These are phyloP conservation scores for Nematolebias whitei DNA, from an alignment of 2,113 vertebrate genomes.

Conservation along the genomic window DNA sequence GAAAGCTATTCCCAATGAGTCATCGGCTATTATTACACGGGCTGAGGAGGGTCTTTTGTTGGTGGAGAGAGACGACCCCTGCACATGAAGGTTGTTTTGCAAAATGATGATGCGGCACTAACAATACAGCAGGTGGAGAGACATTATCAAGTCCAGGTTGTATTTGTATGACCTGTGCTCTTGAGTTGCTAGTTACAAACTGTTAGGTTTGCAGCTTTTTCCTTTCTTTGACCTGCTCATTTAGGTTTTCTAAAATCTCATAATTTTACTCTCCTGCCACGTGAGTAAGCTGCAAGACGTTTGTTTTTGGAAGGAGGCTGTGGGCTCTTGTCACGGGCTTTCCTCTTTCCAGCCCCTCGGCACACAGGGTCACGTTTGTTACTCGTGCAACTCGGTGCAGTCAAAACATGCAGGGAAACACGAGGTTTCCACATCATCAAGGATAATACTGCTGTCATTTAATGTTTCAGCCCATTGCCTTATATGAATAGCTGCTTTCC, in stretches of 20 bases:
- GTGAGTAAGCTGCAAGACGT: constrained; percentile 5
- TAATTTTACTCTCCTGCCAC: constrained; percentile 18
- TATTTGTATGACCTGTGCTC: neutral
- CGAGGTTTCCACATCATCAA: constrained; percentile 51
- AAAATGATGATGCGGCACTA: constrained; percentile 6
- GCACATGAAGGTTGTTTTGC: constrained; percentile 3
- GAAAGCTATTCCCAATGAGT: constrained; percentile 45
- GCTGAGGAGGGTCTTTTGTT: constrained; percentile 10
- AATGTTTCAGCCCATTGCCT: constrained; percentile 23
- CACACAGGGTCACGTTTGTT: constrained; percentile 49
- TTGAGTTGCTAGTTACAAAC: neutral
- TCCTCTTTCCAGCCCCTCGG: constrained; percentile 42
- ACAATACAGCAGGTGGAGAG: constrained; percentile 8
- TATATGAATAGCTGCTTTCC: constrained; percentile 28
- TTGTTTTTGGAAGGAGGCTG: constrained; percentile 53
- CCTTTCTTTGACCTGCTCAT: neutral
- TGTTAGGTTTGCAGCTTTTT: neutral
- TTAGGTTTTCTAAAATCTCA: neutral
- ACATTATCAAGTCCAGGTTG: neutral
- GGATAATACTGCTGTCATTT: constrained; percentile 43
- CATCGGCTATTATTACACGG: constrained; percentile 46
- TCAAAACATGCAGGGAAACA: constrained; percentile 59
- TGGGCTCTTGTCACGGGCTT: constrained; percentile 24
- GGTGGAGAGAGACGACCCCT: constrained; percentile 11
- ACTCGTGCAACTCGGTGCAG: constrained; percentile 32